A percentile compares a stretch with the other conserved stretches of the same genome.
These are phyloP conservation scores for Hypotaenidia philippensis DNA, from an alignment of 2,797 vertebrate species.

Conservation along the genomic window DNA sequence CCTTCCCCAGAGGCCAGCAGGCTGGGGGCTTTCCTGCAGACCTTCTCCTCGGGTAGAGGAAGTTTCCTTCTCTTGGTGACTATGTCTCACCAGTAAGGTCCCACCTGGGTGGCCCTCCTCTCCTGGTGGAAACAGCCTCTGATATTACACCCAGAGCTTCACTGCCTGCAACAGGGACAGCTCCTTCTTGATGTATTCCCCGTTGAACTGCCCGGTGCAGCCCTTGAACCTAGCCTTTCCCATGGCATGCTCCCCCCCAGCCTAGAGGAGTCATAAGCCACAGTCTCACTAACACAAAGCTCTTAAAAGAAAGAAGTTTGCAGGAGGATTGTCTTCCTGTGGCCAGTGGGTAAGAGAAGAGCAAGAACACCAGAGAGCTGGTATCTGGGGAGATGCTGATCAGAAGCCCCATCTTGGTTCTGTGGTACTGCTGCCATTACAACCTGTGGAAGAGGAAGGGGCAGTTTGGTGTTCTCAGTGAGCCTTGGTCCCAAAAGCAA, in stretches of 20 bases:
- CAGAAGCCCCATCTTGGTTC: not conserved
- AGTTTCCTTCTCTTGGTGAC: not conserved
- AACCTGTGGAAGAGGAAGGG: not conserved
- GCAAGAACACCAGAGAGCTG: not conserved
- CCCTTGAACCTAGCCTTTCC: rapidly evolving
- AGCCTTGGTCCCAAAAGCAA: not conserved
- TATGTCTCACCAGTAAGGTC: not conserved
- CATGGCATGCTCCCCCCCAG: not conserved
- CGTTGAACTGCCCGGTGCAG: not conserved
- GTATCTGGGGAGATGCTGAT: not conserved
- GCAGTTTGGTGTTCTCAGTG: not conserved
- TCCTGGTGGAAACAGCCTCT: not conserved
- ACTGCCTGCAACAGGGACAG: not conserved
- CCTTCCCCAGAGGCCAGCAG: not conserved
- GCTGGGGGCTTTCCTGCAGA: not conserved
- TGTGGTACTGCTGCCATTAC: not conserved
- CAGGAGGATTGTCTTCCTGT: rapidly evolving
- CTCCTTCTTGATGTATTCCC: rapidly evolving
- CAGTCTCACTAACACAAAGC: not conserved
- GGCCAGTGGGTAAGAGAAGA: not conserved
- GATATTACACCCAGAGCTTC: not conserved
- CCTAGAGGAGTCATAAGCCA: not conserved
- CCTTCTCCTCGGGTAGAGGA: not conserved
- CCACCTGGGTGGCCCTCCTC: not conserved
- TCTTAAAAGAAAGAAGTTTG: not conserved